These are phyloP conservation scores for Telmatherina bonti DNA, from an alignment of 2,797 vertebrate genomes.

Conservation along the genomic window DNA sequence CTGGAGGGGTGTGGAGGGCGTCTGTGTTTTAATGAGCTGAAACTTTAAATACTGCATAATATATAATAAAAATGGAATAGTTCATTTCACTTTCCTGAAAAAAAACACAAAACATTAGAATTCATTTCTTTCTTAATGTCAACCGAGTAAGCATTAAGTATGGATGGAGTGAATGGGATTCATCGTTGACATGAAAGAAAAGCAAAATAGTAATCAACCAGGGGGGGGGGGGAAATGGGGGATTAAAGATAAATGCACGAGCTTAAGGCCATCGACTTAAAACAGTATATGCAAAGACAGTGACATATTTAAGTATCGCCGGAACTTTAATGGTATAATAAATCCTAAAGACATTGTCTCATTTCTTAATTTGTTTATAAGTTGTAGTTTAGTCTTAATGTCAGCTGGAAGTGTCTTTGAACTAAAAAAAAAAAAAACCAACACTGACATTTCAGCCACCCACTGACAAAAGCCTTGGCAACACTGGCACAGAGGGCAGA, in stretches of 20 bases:
- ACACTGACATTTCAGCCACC: slow-evolving; percentile 70
- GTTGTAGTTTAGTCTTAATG: slow-evolving; percentile 24
- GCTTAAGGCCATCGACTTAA: slow-evolving; percentile 56
- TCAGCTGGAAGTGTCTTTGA: slow-evolving; percentile 25
- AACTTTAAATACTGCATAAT: slow-evolving; percentile 99
- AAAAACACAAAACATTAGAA: slow-evolving; percentile 96
- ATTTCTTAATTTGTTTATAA: slow-evolving; percentile 22
- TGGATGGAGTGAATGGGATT: slow-evolving; percentile 80
- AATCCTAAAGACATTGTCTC: slow-evolving; percentile 36
- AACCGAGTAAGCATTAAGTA: slow-evolving; percentile 95
- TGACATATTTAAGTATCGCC: slow-evolving; percentile 42
- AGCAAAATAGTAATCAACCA: slow-evolving; percentile 80
- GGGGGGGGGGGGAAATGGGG: slow-evolving; percentile 50
- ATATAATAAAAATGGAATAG: slow-evolving; percentile 98
- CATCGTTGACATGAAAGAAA: slow-evolving; percentile 65
- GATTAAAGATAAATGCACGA: slow-evolving; percentile 52
- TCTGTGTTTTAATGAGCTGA: slow-evolving; percentile 99
- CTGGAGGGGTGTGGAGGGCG: slow-evolving; percentile 86
- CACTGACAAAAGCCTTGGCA: slow-evolving; percentile 71
- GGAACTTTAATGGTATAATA: slow-evolving; percentile 19
- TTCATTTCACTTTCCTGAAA: slow-evolving; percentile 94
- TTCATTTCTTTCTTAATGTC: slow-evolving; percentile 97
- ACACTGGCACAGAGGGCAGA: slow-evolving; percentile 75
- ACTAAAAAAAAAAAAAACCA: slow-evolving; percentile 21
- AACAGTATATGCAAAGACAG: slow-evolving; percentile 43